Evolutionary conservation across 2,113 vertebrate genomes (phyloP), one percentile per base, ranked within the genome.

Genomic region (Planiliza haematocheilus): DNA sequence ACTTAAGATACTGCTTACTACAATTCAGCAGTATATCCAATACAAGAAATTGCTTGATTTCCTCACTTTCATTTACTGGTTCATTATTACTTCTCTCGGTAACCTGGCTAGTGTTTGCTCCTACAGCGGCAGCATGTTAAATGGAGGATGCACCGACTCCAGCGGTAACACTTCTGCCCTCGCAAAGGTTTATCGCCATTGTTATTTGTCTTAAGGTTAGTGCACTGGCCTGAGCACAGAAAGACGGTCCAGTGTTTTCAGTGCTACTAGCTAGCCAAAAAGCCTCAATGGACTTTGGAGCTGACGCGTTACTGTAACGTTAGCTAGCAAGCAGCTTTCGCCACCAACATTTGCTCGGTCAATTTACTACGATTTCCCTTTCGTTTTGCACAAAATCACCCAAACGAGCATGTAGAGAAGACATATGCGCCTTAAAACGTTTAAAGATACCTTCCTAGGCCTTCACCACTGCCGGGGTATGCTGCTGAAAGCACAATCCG

Each of bases 401-500:
- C 1, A 38, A 37, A 56, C 18, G 39, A 70, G 41, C 58, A 18
- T 13, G 66, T 43, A 59, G 17, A 56, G 69, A 45, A 77, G n/a
- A 45, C 34, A 30, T 18, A 61, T n/a, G 58, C 34, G 55, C 60
- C 16, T 83, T 37, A 57, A 79, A 72, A 63, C 9, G 36, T 81
- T 45, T 49, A 30, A 91, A 82, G 74, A 88, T 95, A 97, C 96
- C 95, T 96, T 95, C 92, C 89, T 84, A 90, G 90, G 94, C 93
- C 93, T 94, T 95, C 91, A 93, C 90, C 93, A 90, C 94, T 72
- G 94, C 94, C 92, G 94, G 85, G 93, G 91, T 92, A 90, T 91
- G 94, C 87, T 93, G 94, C 93, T 89, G 95, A 91, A 93, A 95
- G 93, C 94, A 94, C 93, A 91, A 82, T 91, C 92, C 90, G 95